Conservation (phyloP, 2,888 invertebrate species). For the Epinotia brunnichana region DNA sequence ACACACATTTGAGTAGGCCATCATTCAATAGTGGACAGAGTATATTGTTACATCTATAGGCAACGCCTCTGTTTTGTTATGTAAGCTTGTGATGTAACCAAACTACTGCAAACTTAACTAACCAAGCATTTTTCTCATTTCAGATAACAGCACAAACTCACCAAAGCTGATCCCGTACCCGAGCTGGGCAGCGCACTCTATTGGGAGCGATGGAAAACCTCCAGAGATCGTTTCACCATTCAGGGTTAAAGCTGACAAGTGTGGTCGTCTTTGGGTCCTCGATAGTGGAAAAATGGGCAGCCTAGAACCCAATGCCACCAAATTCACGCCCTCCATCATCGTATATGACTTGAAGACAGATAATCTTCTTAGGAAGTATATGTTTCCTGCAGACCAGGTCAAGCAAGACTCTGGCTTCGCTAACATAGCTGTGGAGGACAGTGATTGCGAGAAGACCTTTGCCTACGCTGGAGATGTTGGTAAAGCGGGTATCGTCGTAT, state of each 20-base stretch:
- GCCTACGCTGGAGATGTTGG: slow-evolving; percentile 89
- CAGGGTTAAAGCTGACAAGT: slow-evolving; percentile 88
- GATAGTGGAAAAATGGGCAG: slow-evolving; percentile 88
- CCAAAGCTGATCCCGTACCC: slow-evolving; percentile 91
- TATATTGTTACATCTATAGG: slow-evolving; percentile 20
- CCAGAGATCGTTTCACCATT: slow-evolving; percentile 90
- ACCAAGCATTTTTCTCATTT: slow-evolving; percentile 56
- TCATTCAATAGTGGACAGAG: slow-evolving; percentile 9
- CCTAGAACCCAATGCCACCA: slow-evolving; percentile 75
- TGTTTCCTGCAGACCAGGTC: slow-evolving; percentile 85
- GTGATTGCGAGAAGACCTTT: slow-evolving; percentile 87
- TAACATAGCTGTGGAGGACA: slow-evolving; percentile 90
- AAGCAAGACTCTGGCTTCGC: slow-evolving; percentile 88
- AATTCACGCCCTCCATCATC: slow-evolving; percentile 85
- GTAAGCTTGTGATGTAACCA: slow-evolving; percentile 13
- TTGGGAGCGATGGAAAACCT: slow-evolving; percentile 72
- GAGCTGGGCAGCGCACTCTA: slow-evolving; percentile 90
- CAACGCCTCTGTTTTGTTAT: background rate
- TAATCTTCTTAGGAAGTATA: slow-evolving; percentile 86
- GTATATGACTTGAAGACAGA: slow-evolving; percentile 90
- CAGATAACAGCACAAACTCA: slow-evolving; percentile 86
- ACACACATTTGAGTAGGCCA: slow-evolving; percentile 15
- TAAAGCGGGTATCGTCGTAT: slow-evolving; percentile 88
- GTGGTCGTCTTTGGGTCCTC: slow-evolving; percentile 90
- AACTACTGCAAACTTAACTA: slow-evolving; percentile 11